Evolutionary conservation across 2,888 invertebrate genomes (phyloP).

Genomic region (Zygaena filipendulae): DNA sequence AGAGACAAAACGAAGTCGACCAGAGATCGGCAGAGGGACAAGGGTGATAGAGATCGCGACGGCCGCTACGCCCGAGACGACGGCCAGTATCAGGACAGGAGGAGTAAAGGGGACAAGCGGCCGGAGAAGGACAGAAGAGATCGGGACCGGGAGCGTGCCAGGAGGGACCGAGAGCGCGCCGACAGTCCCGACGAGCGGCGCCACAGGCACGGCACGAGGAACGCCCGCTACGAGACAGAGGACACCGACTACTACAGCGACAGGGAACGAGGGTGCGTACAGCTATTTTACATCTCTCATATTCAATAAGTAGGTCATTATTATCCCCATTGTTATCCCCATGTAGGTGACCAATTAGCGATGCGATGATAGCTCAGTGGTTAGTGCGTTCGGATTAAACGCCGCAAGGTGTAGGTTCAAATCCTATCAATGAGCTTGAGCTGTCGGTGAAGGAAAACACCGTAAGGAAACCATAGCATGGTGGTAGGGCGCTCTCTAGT

Average conservation of each 20-base stretch:
- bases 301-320: too few relatives aligned
- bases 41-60: conserved; percentile 30
- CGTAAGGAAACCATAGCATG: too few relatives aligned
- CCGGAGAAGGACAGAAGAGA: conserved; percentile 39
- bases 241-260: conserved; percentile 78
- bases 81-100: conserved; percentile 37
- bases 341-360: too few relatives aligned
- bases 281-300: too few relatives aligned
- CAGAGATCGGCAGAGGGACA: conserved; percentile 32
- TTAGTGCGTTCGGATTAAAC: too few relatives aligned
- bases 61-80: conserved; percentile 42
- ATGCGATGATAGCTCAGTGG: too few relatives aligned
- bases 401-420: too few relatives aligned
- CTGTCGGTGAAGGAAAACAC: too few relatives aligned
- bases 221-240: conserved; percentile 71
- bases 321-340: too few relatives aligned
- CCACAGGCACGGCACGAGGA: conserved; percentile 40
- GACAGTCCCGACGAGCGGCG: conserved; percentile 40
- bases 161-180: conserved; percentile 24
- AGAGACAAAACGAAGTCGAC: conserved; percentile 38
- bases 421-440: too few relatives aligned
- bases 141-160: conserved; percentile 21
- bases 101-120: conserved; percentile 33
- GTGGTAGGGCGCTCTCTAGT: too few relatives aligned
- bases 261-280: conserved; percentile 59